These are phyloP conservation scores for Maconellicoccus hirsutus DNA, from an alignment of 1,140 invertebrate species.

Conservation along the genomic window DNA sequence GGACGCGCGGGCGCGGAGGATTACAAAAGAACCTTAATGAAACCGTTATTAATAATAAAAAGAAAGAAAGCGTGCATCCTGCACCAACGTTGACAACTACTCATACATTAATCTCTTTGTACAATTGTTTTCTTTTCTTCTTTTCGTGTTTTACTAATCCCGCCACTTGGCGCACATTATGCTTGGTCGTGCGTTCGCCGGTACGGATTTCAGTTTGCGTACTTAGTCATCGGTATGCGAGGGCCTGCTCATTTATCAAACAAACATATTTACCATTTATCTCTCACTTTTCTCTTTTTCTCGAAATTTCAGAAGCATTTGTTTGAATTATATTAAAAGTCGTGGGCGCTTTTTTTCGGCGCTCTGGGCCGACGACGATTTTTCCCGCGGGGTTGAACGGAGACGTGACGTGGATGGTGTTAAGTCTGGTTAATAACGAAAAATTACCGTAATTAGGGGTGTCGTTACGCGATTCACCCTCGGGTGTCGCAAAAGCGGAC, in stretches of 20 bases:
- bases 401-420: not conserved
- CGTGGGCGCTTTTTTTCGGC: not conserved
- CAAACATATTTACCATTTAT: conserved; percentile 5
- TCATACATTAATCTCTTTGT: not conserved
- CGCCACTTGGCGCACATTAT: not conserved
- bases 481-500: too few relatives aligned
- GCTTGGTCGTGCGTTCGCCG: too few relatives aligned
- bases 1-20: not conserved
- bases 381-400: not conserved
- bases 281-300: not conserved
- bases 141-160: conserved; percentile 9
- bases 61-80: not conserved
- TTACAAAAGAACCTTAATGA: conserved; percentile 9
- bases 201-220: not conserved
- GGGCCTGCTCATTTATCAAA: not conserved
- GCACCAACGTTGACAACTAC: not conserved
- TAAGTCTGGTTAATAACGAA: not conserved
- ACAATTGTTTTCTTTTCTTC: conserved; percentile 9
- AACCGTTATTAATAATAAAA: conserved; percentile 6
- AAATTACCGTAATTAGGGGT: not conserved
- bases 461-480: too few relatives aligned
- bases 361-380: too few relatives aligned
- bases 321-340: conserved; percentile 1
- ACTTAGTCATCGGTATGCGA: not conserved
- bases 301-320: conserved; percentile 2